A percentile compares a stretch with the other conserved stretches of the same genome.
These are phyloP conservation scores for Drosophila cardini DNA, from an alignment of 1,140 invertebrate genomes.

Conservation along the genomic window DNA sequence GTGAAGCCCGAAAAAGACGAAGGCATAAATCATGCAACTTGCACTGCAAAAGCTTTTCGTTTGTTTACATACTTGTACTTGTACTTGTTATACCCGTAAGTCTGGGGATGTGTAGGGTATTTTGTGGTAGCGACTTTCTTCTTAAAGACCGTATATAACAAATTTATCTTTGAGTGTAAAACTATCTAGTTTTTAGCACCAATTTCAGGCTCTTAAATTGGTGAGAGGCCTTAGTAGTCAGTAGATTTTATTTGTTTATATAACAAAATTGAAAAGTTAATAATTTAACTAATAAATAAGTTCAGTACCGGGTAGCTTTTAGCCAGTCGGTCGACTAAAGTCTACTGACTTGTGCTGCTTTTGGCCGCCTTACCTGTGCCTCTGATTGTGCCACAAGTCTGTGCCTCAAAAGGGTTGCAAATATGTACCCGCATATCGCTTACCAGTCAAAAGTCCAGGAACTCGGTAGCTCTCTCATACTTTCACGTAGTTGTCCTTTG, in stretches of 20 bases:
- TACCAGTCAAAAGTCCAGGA: slow-evolving; percentile 42
- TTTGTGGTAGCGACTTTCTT: no score
- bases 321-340: no score
- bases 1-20: slow-evolving; percentile 12
- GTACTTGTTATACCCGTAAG: not conserved
- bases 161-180: no score
- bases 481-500: slow-evolving; percentile 51
- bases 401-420: slow-evolving; percentile 37
- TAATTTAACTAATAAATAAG: no score
- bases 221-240: no score
- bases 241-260: no score
- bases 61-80: slow-evolving; percentile 42
- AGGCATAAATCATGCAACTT: slow-evolving; percentile 53
- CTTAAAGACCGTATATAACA: no score
- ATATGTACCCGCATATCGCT: slow-evolving; percentile 43
- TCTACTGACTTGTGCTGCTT: not conserved
- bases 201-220: no score
- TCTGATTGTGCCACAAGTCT: not conserved
- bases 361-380: slow-evolving; percentile 4
- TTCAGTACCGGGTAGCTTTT: no score
- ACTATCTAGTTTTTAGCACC: no score
- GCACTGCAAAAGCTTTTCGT: slow-evolving; percentile 28
- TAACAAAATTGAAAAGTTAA: no score
- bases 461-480: slow-evolving; percentile 30
- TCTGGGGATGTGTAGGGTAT: no score